Evolutionary conservation across 2,113 vertebrate species (phyloP), one percentile per base, ranked within the genome.

Genomic region (Psilopogon haemacephalus): DNA sequence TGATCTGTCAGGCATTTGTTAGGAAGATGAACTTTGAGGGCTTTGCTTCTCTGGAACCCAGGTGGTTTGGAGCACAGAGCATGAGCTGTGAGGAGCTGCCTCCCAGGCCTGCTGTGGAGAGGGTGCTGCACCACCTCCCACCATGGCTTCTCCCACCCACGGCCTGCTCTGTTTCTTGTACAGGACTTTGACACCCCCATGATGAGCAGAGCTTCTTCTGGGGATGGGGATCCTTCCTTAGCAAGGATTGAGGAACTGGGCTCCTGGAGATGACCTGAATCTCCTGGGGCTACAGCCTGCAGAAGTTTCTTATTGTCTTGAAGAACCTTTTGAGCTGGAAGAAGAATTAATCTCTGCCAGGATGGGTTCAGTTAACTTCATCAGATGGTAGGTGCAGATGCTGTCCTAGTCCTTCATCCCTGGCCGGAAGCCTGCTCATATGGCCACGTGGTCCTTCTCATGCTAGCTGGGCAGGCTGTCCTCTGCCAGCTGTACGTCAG

Each of bases 361-460:
- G 33, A 55, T 18, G 6, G n/a, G 12, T 71, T 35, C 32, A 33
- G 33, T 59, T 55, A 19, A 21, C 48, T 86, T 33, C 28, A 50
- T 69, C 27, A n/a, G 44, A 7, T n/a, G 1, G 0, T 14, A 32
- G 50, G 15, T 1, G 2, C 4, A 3, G 23, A 5, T 73, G 46
- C 56, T 75, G 24, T 12, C 48, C 23, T 24, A 9, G 21, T 24
- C 15, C 21, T 40, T 54, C 0, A 0, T 54, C 24, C n/a, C 19
- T 16, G 40, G 30, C 46, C 1, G 1, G 7, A 14, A 56, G 20
- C 48, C 12, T 0, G 0, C 75, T 56, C 63, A 35, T 0, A 2
- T 30, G 38, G 58, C 37, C 2, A 1, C 1, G 0, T 24, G 38
- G 62, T 50, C 38, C 33, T 52, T 46, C 32, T 37, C 11, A 8